These are phyloP conservation scores for Diloba caeruleocephala DNA, from an alignment of 2,888 invertebrate species.

Conservation along the genomic window DNA sequence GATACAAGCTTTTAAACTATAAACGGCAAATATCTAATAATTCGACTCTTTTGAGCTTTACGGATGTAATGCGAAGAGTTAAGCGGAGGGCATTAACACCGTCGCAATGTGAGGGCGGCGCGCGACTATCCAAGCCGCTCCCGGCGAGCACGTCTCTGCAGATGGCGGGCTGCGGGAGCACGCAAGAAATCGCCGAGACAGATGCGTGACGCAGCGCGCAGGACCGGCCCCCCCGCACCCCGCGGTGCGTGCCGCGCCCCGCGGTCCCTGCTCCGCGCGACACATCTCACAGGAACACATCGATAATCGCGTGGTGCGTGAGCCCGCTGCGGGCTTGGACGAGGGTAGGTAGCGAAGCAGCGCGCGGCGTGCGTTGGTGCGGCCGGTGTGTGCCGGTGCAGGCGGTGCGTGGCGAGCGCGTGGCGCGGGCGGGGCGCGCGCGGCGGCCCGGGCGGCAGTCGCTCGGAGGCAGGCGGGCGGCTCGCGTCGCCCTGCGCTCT, in stretches of 20 bases:
- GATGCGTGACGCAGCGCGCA: slow-evolving; percentile 89
- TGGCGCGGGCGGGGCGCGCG: slow-evolving; percentile 73
- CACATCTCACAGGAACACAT: slow-evolving; percentile 81
- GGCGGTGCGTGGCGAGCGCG: slow-evolving; percentile 66
- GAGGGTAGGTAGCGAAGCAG: slow-evolving; percentile 57
- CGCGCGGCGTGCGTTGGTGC: slow-evolving; percentile 61
- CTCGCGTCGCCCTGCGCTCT: slow-evolving; percentile 78
- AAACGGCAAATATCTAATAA: slow-evolving; percentile 33
- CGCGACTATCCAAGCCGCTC: slow-evolving; percentile 54
- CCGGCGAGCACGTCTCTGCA: slow-evolving; percentile 75
- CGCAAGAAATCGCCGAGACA: slow-evolving; percentile 82
- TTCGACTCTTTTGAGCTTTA: slow-evolving; percentile 39
- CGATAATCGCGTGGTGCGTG: slow-evolving; percentile 85
- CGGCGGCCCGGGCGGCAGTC: slow-evolving; percentile 86
- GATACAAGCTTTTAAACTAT: slow-evolving; percentile 18
- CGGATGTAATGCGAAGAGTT: slow-evolving; percentile 51
- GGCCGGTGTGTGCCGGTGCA: slow-evolving; percentile 70
- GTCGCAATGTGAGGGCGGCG: slow-evolving; percentile 63
- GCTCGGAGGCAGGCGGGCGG: slow-evolving; percentile 83
- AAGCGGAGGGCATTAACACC: slow-evolving; percentile 68
- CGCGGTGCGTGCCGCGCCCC: slow-evolving; percentile 54
- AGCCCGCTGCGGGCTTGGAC: slow-evolving; percentile 71
- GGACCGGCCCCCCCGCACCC: slow-evolving; percentile 72
- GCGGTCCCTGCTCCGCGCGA: slow-evolving; percentile 61
- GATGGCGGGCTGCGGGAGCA: slow-evolving; percentile 82